These are phyloP conservation scores for Caranx ignobilis DNA, from an alignment of 2,113 vertebrate genomes.

Conservation along the genomic window DNA sequence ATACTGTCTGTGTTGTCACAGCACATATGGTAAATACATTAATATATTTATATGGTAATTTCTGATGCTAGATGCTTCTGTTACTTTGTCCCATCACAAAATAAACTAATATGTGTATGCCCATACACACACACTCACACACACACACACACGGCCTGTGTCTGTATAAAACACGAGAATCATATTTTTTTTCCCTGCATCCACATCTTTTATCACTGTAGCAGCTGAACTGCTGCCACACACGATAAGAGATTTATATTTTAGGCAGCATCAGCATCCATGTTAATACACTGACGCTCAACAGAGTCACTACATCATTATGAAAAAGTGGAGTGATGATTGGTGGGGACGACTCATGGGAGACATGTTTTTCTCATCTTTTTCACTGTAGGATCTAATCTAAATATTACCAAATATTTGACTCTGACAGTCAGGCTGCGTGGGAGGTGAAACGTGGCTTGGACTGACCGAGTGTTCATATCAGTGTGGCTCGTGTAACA, in stretches of 20 bases:
- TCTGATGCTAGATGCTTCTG: too few species aligned
- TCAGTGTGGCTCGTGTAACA: constrained; percentile 12
- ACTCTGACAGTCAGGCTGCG: background rate
- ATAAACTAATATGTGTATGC: background rate
- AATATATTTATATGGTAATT: too few species aligned
- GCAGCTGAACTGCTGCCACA: background rate
- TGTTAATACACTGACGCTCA: background rate
- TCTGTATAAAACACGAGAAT: background rate
- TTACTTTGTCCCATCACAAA: background rate
- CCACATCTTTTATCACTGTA: background rate
- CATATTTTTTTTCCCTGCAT: background rate
- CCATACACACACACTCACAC: background rate
- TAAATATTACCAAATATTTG: background rate
- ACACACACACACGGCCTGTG: background rate
- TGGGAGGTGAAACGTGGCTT: constrained; percentile 11
- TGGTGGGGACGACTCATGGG: background rate
- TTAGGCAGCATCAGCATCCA: background rate
- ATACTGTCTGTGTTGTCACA: background rate
- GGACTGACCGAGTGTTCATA: background rate
- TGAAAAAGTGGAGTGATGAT: background rate
- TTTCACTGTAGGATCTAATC: background rate
- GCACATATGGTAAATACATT: too few species aligned
- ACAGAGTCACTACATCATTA: background rate
- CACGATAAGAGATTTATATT: background rate
- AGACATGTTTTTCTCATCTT: background rate